A percentile compares a stretch with the other conserved stretches of the same genome.
Evolutionary conservation across 2,797 vertebrate genomes (phyloP).

Genomic region (Xerus rutilus): DNA sequence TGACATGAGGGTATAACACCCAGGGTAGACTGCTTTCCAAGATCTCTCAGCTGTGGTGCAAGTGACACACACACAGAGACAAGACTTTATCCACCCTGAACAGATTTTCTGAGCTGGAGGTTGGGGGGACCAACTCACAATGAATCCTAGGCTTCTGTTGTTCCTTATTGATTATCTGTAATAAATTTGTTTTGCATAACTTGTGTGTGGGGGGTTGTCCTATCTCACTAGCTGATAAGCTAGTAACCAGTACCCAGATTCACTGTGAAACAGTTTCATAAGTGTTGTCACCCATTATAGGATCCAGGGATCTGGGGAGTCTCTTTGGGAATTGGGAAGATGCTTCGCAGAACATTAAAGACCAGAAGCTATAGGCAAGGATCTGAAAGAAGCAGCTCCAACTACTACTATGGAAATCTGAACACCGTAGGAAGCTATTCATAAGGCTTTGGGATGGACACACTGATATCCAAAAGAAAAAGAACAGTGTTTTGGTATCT

Average conservation of each 20-base stretch:
- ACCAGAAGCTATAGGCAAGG: too few relatives aligned
- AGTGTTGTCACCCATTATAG: too few relatives aligned
- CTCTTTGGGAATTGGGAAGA: not conserved
- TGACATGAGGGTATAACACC: not conserved
- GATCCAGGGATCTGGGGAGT: not conserved
- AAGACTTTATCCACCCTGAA: not conserved
- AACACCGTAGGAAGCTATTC: fast-evolving
- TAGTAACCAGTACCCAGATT: fast-evolving
- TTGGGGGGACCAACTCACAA: not conserved
- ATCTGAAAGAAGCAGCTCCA: not conserved
- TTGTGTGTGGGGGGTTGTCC: not conserved
- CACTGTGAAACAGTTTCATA: not conserved
- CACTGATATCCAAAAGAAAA: not conserved
- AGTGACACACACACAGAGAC: not conserved
- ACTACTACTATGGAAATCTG: not conserved
- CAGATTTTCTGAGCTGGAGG: not conserved
- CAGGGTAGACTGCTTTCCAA: not conserved
- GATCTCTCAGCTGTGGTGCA: not conserved
- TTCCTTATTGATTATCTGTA: not conserved
- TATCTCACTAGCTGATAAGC: not conserved
- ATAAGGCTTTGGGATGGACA: not conserved
- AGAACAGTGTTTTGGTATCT: not conserved
- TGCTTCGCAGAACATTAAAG: fast-evolving
- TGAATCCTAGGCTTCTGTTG: not conserved
- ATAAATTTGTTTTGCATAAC: not conserved